A percentile compares a stretch with the other conserved stretches of the same genome.
phyloP scores from a whole-genome alignment of 2,113 vertebrate species.

The Erythrocercus mccallii region DNA sequence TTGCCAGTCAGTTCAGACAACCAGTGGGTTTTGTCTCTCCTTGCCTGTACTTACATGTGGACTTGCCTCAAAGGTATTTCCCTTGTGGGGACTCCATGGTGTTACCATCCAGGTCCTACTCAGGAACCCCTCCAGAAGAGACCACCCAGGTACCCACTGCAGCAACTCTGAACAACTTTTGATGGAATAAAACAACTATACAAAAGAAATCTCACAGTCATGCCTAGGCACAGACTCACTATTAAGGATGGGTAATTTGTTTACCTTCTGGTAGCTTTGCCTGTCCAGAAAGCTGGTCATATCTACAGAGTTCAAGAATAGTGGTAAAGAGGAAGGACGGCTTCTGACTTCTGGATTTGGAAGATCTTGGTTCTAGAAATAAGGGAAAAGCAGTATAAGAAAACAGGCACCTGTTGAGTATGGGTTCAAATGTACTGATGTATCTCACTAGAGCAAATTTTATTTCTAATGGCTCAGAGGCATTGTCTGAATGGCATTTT shows the following conservation, averaged over 20 bases:
- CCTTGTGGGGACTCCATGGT: not conserved
- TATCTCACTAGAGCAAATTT: not conserved
- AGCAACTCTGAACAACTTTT: not conserved
- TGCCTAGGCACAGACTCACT: not conserved
- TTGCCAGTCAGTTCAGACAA: not conserved
- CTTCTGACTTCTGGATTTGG: not conserved
- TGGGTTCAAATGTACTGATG: fast-evolving
- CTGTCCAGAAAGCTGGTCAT: fast-evolving
- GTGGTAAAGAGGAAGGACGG: conserved; percentile 27
- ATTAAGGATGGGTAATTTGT: not conserved
- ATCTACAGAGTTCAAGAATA: not conserved
- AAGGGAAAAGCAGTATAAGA: not conserved
- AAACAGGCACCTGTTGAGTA: not conserved
- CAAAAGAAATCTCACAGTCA: not conserved
- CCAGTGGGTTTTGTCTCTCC: not conserved
- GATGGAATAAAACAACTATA: not conserved
- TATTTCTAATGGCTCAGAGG: not conserved
- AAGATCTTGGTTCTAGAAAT: conserved; percentile 12
- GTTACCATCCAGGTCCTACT: not conserved
- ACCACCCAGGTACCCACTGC: not conserved
- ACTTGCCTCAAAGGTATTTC: not conserved
- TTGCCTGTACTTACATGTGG: not conserved
- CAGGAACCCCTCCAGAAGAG: not conserved
- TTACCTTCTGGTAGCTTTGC: not conserved
- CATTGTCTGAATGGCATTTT: not conserved